A percentile compares a stretch with the other conserved stretches of the same genome.
These are phyloP conservation scores for Argya squamiceps DNA, from an alignment of 2,797 vertebrate species.

Conservation along the genomic window DNA sequence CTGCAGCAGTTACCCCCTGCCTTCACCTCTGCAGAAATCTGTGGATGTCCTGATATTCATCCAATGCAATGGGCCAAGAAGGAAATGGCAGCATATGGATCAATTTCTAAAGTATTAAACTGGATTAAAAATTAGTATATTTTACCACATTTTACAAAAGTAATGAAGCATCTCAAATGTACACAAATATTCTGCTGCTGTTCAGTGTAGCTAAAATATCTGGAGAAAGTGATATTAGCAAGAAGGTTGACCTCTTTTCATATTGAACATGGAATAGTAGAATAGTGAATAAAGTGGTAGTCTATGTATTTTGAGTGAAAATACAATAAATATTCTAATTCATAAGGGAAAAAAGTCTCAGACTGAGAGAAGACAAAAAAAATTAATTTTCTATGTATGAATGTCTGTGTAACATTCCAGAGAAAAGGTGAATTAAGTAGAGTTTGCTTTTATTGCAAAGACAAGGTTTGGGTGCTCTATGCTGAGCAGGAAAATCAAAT, in stretches of 20 bases:
- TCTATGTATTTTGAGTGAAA: not conserved
- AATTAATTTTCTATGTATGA: not conserved
- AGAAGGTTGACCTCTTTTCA: not conserved
- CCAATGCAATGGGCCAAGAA: not conserved
- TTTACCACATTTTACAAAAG: not conserved
- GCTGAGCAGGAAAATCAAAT: constrained; percentile 45
- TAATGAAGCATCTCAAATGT: not conserved
- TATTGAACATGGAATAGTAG: not conserved
- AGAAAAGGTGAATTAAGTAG: not conserved
- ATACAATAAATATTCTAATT: not conserved
- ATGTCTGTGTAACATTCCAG: not conserved
- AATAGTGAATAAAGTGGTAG: not conserved
- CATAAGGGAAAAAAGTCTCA: not conserved
- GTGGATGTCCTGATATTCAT: not conserved
- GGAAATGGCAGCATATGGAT: not conserved
- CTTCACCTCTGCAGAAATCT: not conserved
- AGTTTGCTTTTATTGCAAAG: constrained; percentile 1
- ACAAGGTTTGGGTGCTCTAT: constrained; percentile 6
- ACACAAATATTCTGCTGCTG: not conserved
- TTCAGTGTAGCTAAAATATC: not conserved
- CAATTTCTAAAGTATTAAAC: not conserved
- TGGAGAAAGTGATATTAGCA: not conserved
- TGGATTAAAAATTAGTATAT: not conserved
- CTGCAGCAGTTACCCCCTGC: not conserved
- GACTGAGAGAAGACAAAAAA: not conserved